A percentile compares a stretch with the other conserved stretches of the same genome.
These are phyloP conservation scores for Zaprionus capensis DNA, from an alignment of 1,140 invertebrate genomes.

Conservation along the genomic window DNA sequence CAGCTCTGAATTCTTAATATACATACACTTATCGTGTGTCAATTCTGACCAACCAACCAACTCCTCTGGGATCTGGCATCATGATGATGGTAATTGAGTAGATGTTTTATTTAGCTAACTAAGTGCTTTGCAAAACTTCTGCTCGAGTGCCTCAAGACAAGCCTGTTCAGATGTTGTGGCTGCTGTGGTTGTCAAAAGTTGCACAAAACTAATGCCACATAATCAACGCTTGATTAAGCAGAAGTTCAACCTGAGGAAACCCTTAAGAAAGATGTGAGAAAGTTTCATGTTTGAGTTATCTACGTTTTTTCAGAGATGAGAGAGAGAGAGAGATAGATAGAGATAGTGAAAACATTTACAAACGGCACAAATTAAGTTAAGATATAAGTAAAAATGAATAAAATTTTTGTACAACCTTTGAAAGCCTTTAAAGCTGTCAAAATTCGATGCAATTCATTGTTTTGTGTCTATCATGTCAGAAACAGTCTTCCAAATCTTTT, in stretches of 20 bases:
- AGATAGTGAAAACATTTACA: not conserved
- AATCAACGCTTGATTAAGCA: slow-evolving; percentile 44
- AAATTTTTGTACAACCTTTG: too few species aligned
- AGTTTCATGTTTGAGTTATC: not conserved
- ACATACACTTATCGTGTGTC: not conserved
- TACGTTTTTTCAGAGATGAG: slow-evolving; percentile 12
- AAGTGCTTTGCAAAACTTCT: slow-evolving; percentile 37
- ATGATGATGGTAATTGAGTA: slow-evolving; percentile 39
- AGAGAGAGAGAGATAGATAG: not conserved
- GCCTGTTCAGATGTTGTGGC: slow-evolving; percentile 1
- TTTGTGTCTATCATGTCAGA: too few species aligned
- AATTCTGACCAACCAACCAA: not conserved
- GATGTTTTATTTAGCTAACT: slow-evolving; percentile 29
- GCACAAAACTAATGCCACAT: slow-evolving; percentile 14
- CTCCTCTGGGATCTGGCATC: slow-evolving; percentile 1
- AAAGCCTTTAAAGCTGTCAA: too few species aligned
- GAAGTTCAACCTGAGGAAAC: not conserved
- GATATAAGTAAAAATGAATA: too few species aligned
- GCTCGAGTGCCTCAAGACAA: not conserved
- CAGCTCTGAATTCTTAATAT: slow-evolving; percentile 28
- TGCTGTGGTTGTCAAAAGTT: slow-evolving; percentile 23
- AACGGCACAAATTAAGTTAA: not conserved
- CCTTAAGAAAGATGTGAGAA: slow-evolving; percentile 21
- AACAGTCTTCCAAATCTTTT: too few species aligned
- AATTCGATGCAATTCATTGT: too few species aligned